Conservation (phyloP, 2,113 vertebrate species). For the Dolichallabes microphthalmus region DNA sequence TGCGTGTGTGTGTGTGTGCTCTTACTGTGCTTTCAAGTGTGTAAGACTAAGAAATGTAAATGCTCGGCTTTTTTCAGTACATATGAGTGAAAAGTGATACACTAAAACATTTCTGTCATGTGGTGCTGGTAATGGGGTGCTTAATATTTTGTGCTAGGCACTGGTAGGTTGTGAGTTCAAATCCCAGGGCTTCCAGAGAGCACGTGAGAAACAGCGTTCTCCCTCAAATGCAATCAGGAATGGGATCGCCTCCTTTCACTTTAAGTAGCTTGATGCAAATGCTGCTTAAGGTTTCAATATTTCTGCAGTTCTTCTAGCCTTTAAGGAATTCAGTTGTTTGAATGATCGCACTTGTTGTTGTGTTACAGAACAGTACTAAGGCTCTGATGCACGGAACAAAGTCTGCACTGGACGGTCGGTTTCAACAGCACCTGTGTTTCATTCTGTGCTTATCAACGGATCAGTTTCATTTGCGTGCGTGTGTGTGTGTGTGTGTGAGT, state of each 20-base stretch:
- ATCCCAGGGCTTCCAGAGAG: neutral
- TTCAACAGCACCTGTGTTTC: neutral
- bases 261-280: neutral
- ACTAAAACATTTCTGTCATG: neutral
- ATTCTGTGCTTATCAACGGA: conserved; percentile 5
- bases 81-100: neutral
- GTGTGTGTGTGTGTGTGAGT: conserved; percentile 23
- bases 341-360: neutral
- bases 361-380: neutral
- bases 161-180: conserved; percentile 3
- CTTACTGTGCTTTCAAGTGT: conserved; percentile 1
- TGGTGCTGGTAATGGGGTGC: neutral
- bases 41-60: conserved; percentile 4
- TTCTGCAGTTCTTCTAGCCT: neutral
- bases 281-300: neutral
- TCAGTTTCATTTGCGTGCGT: conserved; percentile 6
- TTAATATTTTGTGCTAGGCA: neutral
- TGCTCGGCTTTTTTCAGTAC: neutral
- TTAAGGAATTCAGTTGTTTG: neutral
- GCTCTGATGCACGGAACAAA: neutral
- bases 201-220: neutral
- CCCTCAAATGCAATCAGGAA: neutral
- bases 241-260: neutral
- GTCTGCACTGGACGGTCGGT: neutral
- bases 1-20: conserved; percentile 12